Conservation (phyloP, 2,797 vertebrate species). For the Mormyrops boulengeri region DNA sequence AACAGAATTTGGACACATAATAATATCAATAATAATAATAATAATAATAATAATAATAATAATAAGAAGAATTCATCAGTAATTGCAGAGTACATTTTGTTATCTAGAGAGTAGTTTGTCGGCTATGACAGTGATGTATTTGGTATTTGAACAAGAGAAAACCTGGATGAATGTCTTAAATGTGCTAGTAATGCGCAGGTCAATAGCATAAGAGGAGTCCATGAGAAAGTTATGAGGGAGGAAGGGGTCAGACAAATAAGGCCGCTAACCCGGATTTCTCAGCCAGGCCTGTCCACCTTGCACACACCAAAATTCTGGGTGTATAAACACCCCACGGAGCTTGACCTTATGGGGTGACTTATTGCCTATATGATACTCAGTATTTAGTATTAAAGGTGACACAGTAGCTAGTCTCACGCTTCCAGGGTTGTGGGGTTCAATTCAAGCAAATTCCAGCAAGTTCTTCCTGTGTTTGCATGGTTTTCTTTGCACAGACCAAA, state of each 20-base stretch:
- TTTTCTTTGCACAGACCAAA: background rate
- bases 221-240: background rate
- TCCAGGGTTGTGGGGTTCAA: background rate
- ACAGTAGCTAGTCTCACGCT: background rate
- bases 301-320: background rate
- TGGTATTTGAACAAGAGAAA: background rate
- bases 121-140: background rate
- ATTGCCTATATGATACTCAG: background rate
- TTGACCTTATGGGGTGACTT: background rate
- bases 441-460: background rate
- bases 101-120: background rate
- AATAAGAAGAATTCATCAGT: background rate
- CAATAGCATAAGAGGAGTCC: background rate
- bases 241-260: background rate
- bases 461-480: background rate
- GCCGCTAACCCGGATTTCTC: background rate
- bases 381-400: background rate
- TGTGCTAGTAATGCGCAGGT: background rate
- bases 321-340: background rate
- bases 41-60: background rate
- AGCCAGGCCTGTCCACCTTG: background rate
- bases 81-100: background rate
- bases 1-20: slow-evolving; percentile 35
- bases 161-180: background rate
- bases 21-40: slow-evolving; percentile 44